These are phyloP conservation scores for Columba guinea DNA, from an alignment of 2,797 vertebrate species.

Conservation along the genomic window DNA sequence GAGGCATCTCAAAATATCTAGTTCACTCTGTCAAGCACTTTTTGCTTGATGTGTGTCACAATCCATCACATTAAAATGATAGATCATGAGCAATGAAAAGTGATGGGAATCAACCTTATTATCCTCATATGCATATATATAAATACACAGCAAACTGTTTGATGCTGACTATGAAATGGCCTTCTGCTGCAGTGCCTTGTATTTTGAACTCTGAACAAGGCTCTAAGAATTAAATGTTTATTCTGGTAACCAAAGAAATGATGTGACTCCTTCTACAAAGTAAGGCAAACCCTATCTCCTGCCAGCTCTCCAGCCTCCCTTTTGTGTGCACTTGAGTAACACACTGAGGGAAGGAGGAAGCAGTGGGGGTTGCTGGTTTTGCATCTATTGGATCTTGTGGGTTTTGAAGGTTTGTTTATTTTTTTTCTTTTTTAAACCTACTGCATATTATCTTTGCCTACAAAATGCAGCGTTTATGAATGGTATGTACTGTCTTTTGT, in stretches of 20 bases:
- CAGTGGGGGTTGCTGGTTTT: background rate
- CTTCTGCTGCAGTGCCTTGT: background rate
- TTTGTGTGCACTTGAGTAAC: background rate
- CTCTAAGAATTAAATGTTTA: background rate
- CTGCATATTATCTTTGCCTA: background rate
- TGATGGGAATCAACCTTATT: background rate
- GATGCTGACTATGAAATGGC: background rate
- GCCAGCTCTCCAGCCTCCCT: background rate
- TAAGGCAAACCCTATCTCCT: background rate
- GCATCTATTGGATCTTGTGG: background rate
- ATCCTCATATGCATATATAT: fast-evolving
- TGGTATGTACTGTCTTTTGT: background rate
- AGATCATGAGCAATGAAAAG: background rate
- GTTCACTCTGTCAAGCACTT: background rate
- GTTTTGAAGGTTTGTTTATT: background rate
- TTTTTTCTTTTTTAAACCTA: background rate
- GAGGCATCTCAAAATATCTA: background rate
- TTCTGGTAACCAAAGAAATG: background rate
- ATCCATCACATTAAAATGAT: background rate
- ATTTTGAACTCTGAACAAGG: background rate
- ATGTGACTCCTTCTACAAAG: background rate
- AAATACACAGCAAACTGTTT: background rate
- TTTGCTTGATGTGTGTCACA: background rate
- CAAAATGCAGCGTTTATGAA: background rate
- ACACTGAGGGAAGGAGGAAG: background rate